Conservation (phyloP, 2,888 invertebrate genomes). For the Amiota communis region DNA sequence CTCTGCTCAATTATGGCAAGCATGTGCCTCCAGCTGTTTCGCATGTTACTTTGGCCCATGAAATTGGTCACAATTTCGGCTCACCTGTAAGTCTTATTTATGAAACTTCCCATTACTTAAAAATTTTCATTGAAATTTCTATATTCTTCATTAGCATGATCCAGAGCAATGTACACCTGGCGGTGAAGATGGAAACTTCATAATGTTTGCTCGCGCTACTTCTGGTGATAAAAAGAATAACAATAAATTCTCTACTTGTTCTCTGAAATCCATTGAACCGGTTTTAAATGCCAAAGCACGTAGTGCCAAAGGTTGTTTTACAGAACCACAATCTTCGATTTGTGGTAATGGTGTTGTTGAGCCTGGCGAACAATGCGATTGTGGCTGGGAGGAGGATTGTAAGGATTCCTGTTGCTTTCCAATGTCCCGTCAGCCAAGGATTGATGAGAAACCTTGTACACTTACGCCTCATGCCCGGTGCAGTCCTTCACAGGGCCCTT, state of each 20-base stretch:
- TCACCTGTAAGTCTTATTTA: conserved; percentile 83
- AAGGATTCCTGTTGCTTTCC: conserved; percentile 94
- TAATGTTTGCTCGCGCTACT: conserved; percentile 99
- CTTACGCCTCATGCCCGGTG: conserved; percentile 80
- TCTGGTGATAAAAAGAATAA: conserved; percentile 98
- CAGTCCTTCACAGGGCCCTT: conserved; percentile 85
- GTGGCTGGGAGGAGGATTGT: conserved; percentile 98
- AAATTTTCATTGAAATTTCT: background rate
- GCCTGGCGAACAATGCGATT: conserved; percentile 97
- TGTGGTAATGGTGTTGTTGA: conserved; percentile 99
- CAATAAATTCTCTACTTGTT: conserved; percentile 96
- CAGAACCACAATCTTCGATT: conserved; percentile 93
- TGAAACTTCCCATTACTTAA: too few relatives aligned
- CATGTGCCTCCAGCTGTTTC: conserved; percentile 98
- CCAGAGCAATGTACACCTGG: conserved; percentile 95
- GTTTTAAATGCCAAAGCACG: conserved; percentile 94
- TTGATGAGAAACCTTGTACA: conserved; percentile 88
- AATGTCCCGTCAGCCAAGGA: conserved; percentile 85
- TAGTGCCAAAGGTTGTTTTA: conserved; percentile 92
- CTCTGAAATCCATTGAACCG: conserved; percentile 91
- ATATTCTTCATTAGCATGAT: conserved; percentile 83
- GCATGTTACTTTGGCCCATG: conserved; percentile 98
- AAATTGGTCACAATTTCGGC: conserved; percentile 99
- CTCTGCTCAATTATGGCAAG: conserved; percentile 96
- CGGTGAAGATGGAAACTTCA: conserved; percentile 97